Evolutionary conservation across 2,888 invertebrate species (phyloP).

Genomic region (Volucella bombylans): DNA sequence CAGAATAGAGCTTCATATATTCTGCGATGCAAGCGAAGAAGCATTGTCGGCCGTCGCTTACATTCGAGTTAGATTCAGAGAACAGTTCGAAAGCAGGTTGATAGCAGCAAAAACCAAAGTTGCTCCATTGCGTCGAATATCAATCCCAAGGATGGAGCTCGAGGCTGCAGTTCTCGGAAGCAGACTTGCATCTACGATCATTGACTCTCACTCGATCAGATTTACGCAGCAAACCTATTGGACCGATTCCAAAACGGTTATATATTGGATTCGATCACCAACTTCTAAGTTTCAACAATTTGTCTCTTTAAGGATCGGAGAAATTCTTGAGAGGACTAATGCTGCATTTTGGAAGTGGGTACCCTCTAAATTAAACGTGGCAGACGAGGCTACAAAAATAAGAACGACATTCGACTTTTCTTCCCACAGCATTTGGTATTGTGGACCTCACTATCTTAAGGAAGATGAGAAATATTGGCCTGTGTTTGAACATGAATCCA

Average conservation of each 20-base stretch:
- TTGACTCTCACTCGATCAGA: slow-evolving; percentile 28
- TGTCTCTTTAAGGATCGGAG: slow-evolving; percentile 70
- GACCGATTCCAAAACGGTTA: slow-evolving; percentile 74
- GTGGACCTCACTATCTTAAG: neutral
- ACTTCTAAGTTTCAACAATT: slow-evolving; percentile 72
- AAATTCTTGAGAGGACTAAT: slow-evolving; percentile 59
- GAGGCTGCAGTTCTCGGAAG: slow-evolving; percentile 65
- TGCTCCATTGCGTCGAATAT: slow-evolving; percentile 65
- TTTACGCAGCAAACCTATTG: slow-evolving; percentile 60
- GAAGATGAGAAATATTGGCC: neutral
- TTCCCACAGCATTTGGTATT: neutral
- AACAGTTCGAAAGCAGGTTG: slow-evolving; percentile 17
- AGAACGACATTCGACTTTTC: no score
- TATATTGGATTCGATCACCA: slow-evolving; percentile 73
- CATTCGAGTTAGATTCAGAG: neutral
- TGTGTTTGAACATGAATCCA: neutral
- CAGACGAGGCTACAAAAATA: no score
- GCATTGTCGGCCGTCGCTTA: neutral
- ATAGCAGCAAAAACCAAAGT: slow-evolving; percentile 5
- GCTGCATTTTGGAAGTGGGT: slow-evolving; percentile 66
- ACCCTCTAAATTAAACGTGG: no score
- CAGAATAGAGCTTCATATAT: no score
- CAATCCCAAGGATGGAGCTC: slow-evolving; percentile 67
- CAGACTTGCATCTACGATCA: slow-evolving; percentile 26
- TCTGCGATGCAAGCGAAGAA: neutral